Conservation (phyloP, 2,113 vertebrate species). For the Triplophysa rosa region DNA sequence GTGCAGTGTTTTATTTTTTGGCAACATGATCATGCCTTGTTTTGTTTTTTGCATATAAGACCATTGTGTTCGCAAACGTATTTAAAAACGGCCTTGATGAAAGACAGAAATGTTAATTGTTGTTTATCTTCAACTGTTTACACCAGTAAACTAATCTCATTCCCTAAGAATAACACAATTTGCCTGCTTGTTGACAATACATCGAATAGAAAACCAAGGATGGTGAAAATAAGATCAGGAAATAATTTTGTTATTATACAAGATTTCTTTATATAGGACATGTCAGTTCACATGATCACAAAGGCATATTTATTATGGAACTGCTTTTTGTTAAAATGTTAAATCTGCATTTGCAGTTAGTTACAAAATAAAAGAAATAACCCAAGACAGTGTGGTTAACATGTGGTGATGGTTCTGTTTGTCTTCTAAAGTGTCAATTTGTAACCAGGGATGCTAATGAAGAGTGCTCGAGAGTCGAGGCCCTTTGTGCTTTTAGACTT, state of each 20-base stretch:
- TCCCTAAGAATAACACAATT: conserved; percentile 20
- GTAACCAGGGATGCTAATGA: conserved; percentile 30
- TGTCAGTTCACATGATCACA: not conserved
- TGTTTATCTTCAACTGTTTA: not conserved
- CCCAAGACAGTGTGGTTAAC: not conserved
- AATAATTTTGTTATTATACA: conserved; percentile 21
- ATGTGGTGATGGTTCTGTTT: not conserved
- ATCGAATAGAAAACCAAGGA: conserved; percentile 1
- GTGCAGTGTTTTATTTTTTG: no score
- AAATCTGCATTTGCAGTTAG: no score
- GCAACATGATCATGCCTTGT: no score
- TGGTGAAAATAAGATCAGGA: conserved; percentile 22
- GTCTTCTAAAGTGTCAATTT: conserved; percentile 23
- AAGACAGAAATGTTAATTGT: conserved; percentile 6
- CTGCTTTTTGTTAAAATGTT: no score
- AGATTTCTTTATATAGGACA: not conserved
- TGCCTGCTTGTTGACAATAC: conserved; percentile 26
- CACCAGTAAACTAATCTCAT: conserved; percentile 16
- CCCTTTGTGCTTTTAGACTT: conserved; percentile 19
- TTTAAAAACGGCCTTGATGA: not conserved
- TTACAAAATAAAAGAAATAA: not conserved
- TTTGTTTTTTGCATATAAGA: no score
- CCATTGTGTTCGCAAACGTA: no score
- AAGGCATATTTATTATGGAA: no score
- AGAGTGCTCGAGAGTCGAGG: conserved; percentile 28